These are phyloP conservation scores for Ylistrum balloti DNA, from an alignment of 1,140 invertebrate species.

Conservation along the genomic window DNA sequence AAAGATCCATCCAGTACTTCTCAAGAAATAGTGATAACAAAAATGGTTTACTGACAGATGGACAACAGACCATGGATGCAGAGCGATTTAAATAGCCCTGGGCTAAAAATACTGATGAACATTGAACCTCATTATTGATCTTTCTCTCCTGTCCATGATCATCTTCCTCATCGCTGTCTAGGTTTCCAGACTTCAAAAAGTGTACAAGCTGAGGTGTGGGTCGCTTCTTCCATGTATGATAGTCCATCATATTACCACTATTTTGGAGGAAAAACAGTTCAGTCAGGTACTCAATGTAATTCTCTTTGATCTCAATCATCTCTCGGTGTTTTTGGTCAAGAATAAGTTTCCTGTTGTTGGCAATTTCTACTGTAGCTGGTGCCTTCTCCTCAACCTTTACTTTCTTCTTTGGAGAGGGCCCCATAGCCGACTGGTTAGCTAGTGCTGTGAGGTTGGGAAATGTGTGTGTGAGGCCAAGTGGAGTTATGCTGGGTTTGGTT, in stretches of 20 bases:
- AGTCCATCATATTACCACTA: constrained; percentile 94
- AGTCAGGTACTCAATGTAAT: constrained; percentile 90
- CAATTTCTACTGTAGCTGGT: constrained; percentile 75
- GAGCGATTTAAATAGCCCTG: too few species aligned
- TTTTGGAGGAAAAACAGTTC: constrained; percentile 93
- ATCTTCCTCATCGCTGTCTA: constrained; percentile 88
- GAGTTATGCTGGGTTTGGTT: constrained; percentile 48
- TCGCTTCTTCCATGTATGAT: constrained; percentile 90
- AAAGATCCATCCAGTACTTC: too few species aligned
- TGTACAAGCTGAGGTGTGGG: constrained; percentile 88
- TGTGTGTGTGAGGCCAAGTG: constrained; percentile 54
- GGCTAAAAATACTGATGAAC: too few species aligned
- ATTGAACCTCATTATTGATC: constrained; percentile 75
- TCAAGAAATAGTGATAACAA: too few species aligned
- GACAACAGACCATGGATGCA: too few species aligned
- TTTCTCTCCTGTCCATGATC: constrained; percentile 74
- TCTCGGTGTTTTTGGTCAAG: constrained; percentile 73
- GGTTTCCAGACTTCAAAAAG: constrained; percentile 89
- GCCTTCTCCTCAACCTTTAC: constrained; percentile 80
- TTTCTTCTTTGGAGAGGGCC: constrained; percentile 79
- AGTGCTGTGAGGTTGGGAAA: constrained; percentile 62
- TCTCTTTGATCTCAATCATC: constrained; percentile 82
- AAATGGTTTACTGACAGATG: too few species aligned
- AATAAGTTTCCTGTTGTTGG: constrained; percentile 75
- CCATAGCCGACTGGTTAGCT: constrained; percentile 60